Evolutionary conservation across 2,888 invertebrate genomes (phyloP).

Genomic region (Meloe dianella): DNA sequence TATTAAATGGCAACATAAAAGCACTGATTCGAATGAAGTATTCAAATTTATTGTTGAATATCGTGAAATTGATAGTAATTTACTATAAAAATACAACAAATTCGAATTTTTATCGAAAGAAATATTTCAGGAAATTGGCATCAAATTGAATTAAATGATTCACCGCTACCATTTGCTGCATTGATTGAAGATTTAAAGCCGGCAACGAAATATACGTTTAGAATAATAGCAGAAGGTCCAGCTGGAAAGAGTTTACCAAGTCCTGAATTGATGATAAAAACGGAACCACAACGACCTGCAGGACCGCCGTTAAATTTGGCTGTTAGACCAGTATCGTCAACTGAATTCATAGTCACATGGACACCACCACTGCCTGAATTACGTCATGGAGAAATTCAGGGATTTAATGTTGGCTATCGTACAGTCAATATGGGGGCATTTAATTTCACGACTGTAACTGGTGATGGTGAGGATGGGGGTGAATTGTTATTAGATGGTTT

Average conservation of each 20-base stretch:
- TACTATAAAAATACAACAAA: not conserved
- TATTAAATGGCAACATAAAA: conserved; percentile 77
- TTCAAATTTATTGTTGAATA: conserved; percentile 74
- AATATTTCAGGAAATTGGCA: conserved; percentile 65
- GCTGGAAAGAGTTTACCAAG: conserved; percentile 74
- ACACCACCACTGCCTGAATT: conserved; percentile 72
- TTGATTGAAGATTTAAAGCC: conserved; percentile 73
- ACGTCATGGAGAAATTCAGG: conserved; percentile 75
- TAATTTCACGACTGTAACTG: conserved; percentile 72
- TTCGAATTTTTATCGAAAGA: not conserved
- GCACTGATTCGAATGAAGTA: conserved; percentile 72
- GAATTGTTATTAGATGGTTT: conserved; percentile 70
- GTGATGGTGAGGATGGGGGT: conserved; percentile 73
- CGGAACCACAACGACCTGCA: conserved; percentile 74
- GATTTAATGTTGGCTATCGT: conserved; percentile 75
- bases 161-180: conserved; percentile 68
- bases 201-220: conserved; percentile 72
- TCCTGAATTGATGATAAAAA: conserved; percentile 67
- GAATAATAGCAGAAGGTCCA: conserved; percentile 76
- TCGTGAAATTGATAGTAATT: conserved; percentile 67
- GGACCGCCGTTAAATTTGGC: conserved; percentile 72
- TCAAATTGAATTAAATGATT: conserved; percentile 69
- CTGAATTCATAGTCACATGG: conserved; percentile 77
- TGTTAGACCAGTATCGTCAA: conserved; percentile 74
- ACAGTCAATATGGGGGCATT: conserved; percentile 65